These are phyloP conservation scores for Scytalopus superciliaris DNA, from an alignment of 2,113 vertebrate genomes.

Conservation along the genomic window DNA sequence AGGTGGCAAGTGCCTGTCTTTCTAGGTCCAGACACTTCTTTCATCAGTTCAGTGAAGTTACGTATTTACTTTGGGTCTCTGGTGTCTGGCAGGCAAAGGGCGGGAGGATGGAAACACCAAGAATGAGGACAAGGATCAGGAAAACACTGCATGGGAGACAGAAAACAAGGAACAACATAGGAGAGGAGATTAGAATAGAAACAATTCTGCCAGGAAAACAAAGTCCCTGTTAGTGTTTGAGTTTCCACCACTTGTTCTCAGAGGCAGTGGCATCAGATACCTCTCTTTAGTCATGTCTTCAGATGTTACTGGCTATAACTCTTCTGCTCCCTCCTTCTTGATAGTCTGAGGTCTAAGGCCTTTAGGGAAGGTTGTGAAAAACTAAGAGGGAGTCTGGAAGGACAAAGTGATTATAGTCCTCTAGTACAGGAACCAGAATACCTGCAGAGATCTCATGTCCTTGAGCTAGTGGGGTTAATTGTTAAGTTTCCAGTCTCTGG, in stretches of 20 bases:
- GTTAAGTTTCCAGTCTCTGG: background rate
- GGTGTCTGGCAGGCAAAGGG: background rate
- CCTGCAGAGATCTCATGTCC: background rate
- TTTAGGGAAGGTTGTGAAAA: background rate
- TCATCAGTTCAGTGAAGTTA: background rate
- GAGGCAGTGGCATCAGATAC: background rate
- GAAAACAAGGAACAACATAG: background rate
- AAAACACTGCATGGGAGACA: background rate
- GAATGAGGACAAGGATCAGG: background rate
- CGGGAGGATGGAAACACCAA: background rate
- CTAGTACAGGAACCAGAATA: background rate
- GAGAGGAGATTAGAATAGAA: background rate
- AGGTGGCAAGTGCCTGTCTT: background rate
- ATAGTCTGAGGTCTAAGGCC: background rate
- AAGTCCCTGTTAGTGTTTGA: background rate
- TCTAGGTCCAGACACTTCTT: background rate
- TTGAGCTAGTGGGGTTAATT: background rate
- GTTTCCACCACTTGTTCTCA: background rate
- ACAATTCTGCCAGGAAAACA: background rate
- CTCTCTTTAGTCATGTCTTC: background rate
- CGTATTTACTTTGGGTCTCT: background rate
- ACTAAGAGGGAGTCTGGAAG: background rate
- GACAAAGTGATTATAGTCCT: background rate
- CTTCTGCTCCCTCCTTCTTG: background rate
- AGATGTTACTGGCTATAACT: background rate